A percentile compares a stretch with the other conserved stretches of the same genome.
Evolutionary conservation across 2,113 vertebrate genomes (phyloP).

Genomic region (Urocynchramus pylzowi): DNA sequence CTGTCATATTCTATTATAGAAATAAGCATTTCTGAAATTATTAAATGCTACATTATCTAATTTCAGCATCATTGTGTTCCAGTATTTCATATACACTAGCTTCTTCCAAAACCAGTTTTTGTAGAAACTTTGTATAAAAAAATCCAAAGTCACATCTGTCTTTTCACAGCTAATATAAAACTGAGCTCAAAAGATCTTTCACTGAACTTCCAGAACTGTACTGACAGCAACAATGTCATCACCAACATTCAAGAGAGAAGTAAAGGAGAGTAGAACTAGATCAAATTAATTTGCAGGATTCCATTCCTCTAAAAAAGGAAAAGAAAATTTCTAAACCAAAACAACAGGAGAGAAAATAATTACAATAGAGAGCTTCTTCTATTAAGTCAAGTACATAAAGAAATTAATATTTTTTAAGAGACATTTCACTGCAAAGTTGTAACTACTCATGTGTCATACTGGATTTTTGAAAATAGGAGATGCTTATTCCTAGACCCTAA

Average conservation of each 20-base stretch:
- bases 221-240: background rate
- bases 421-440: background rate
- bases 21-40: constrained; percentile 5
- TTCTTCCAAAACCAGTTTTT: background rate
- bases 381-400: background rate
- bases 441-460: background rate
- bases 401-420: background rate
- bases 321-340: background rate
- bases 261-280: background rate
- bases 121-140: background rate
- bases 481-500: background rate
- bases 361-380: background rate
- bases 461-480: background rate
- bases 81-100: background rate
- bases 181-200: background rate
- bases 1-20: background rate
- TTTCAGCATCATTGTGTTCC: background rate
- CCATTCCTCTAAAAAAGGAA: background rate
- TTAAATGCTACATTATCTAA: background rate
- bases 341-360: background rate
- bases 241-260: background rate
- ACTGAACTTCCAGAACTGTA: background rate
- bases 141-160: background rate
- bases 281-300: background rate
- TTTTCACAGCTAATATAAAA: background rate